Evolutionary conservation across 2,888 invertebrate species (phyloP), one percentile per base, ranked within the genome.

Genomic region (Melipona bicolor): DNA sequence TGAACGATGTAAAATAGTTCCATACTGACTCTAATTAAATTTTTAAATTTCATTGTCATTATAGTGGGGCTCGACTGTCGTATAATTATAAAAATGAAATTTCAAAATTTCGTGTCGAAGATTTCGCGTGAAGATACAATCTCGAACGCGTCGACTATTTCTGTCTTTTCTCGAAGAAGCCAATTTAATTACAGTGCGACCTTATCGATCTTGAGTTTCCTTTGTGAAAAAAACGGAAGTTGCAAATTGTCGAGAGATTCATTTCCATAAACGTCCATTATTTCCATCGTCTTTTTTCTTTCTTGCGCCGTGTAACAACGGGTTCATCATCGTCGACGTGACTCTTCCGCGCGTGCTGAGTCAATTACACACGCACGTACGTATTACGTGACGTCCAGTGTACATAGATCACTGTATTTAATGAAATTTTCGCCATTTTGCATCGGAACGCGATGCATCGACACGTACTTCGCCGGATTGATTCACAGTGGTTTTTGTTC

Each of bases 251-350:
- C 17, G 11, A 27, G 19, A 2, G 32, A 15, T 6, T 82, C 13
- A 52, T 65, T 74, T 74, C 36, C 36, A 65, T 27, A 27, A 56
- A 21, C 43, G n/a, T 67, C 56, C 9, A 72, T 71, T 43, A 73
- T 62, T 62, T 50, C 62, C 52, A 15, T 2, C 21, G 69, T 43
- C 6, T 15, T 27, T 68, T 19, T 4, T 27, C 27, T 27, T n/a
- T 43, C 27, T 4, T 15, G 52, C 17, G 21, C 4, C 69, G 4
- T 27, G 21, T 21, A 52, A 13, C 15, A 17, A 68, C 50, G 15
- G 52, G 6, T 32, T 21, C 69, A n/a, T 69, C 69, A 21, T n/a
- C 19, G 24, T 24, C 15, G 52, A 69, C 24, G 24, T 1, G 19
- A n/a, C 19, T 24, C 24, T 24, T 19, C 21, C 27, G 21, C 15